Base-by-base conservation (phyloP, 53 echinoderm and acorn worm species). In the Mesocentrotus franciscanus region DNA sequence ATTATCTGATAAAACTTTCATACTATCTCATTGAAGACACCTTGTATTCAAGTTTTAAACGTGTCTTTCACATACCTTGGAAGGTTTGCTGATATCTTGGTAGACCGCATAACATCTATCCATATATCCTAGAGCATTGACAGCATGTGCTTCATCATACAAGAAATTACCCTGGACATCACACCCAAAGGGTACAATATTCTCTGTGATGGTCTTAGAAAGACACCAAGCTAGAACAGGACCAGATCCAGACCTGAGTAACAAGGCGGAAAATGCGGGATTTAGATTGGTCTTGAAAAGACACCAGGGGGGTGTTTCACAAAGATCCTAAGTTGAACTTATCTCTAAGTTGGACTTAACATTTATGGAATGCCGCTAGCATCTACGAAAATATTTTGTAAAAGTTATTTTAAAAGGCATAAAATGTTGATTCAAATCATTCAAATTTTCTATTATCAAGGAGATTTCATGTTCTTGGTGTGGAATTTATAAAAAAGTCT, bases 121-220 rank as follows among this genome's bases (percentile, higher is more conserved):
- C 97, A 99, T 97, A 84, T 99, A 98, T n/a, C 99, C 99, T 39
- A 99, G 93, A 5, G 99, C 97, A 87, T 99, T 98, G 68, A 97
- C 98, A 32, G 99, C 98, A 39, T 96, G 75, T 29, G 97, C 22
- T 33, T 97, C 96, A 15, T 99, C 99, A 85, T 97, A 97, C 90
- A 99, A 90, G 96, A 99, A 98, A 32, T 96, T 96, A 7, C 98
- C 99, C 78, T 99, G 98, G 22, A 99, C 98, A 49, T 97, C 97
- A 29, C 98, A 98, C 61, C 96, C 95, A 26, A 90, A 96, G 1
- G 97, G 98, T 8, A 97, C 94, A 92, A 98, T 97, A 60, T 98
- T 98, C 30, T 97, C 97, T 22, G 93, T 97, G 92, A 99, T 97
- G 60, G 97, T 96, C 85, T 96, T 97, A 90, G 96, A 93, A 1